Evolutionary conservation across 1,140 invertebrate genomes (phyloP).

Genomic region (Zeugodacus cucurbitae): DNA sequence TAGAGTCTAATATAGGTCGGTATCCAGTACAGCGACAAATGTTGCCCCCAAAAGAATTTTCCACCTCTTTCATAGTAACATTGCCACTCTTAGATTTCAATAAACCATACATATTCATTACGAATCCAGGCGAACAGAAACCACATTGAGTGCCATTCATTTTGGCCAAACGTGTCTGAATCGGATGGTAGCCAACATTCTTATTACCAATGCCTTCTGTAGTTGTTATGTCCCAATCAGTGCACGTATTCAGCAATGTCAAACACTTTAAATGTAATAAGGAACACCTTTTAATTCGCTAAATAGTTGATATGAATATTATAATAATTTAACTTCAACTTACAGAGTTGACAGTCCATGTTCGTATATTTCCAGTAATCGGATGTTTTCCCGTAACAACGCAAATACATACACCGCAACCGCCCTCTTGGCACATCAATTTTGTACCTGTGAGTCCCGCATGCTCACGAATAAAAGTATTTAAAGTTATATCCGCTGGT

Average conservation of each 20-base stretch:
- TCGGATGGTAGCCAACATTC: slow-evolving; percentile 73
- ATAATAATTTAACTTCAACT: slow-evolving; percentile 6
- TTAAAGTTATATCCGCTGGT: slow-evolving; percentile 69
- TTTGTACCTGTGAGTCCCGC: slow-evolving; percentile 79
- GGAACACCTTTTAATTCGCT: neutral
- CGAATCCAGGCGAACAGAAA: slow-evolving; percentile 82
- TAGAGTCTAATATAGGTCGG: slow-evolving; percentile 82
- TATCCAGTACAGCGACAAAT: slow-evolving; percentile 88
- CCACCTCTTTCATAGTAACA: slow-evolving; percentile 75
- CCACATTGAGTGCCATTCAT: slow-evolving; percentile 83
- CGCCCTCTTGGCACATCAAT: slow-evolving; percentile 81
- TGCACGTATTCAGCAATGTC: slow-evolving; percentile 73
- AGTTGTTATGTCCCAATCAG: slow-evolving; percentile 80
- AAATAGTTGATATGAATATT: neutral
- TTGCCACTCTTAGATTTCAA: slow-evolving; percentile 64
- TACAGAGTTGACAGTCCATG: slow-evolving; percentile 76
- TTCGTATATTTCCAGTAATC: slow-evolving; percentile 67
- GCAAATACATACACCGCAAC: slow-evolving; percentile 82
- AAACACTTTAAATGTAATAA: slow-evolving; percentile 67
- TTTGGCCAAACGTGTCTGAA: slow-evolving; percentile 74
- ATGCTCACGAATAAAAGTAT: slow-evolving; percentile 74
- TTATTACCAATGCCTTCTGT: slow-evolving; percentile 80
- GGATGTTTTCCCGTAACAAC: slow-evolving; percentile 69
- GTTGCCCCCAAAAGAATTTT: slow-evolving; percentile 81
- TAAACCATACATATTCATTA: slow-evolving; percentile 84